These are phyloP conservation scores for Saccopteryx leptura DNA, from an alignment of 2,113 vertebrate genomes.

Conservation along the genomic window DNA sequence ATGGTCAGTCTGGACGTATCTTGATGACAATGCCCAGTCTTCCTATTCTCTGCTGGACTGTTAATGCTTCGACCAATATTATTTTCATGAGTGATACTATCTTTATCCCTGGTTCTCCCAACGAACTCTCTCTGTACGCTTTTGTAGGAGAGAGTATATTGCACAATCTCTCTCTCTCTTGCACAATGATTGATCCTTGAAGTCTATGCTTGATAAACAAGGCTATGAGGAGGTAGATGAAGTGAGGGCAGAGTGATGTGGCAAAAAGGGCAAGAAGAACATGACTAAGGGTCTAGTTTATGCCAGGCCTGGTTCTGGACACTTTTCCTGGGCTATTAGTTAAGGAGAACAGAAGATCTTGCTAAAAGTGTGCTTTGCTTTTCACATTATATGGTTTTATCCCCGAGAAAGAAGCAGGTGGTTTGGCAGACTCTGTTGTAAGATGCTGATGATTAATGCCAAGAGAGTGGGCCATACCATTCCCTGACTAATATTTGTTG, in stretches of 20 bases:
- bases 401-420: constrained; percentile 1
- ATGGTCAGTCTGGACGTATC: neutral
- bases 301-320: neutral
- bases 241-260: neutral
- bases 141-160: neutral
- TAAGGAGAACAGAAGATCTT: neutral
- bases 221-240: neutral
- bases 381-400: constrained; percentile 39
- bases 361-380: neutral
- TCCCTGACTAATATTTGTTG: neutral
- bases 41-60: neutral
- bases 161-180: neutral
- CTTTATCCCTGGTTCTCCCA: neutral
- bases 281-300: neutral
- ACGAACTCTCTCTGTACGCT: neutral
- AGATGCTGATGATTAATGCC: neutral
- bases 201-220: neutral
- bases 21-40: neutral
- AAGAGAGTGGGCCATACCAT: neutral
- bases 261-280: neutral
- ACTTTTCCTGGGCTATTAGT: neutral
- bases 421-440: neutral
- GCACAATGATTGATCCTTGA: neutral
- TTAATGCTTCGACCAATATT: neutral
- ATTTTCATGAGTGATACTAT: neutral